phyloP scores from a whole-genome alignment of 2,797 vertebrate species.

The Cyclura pinguis region DNA sequence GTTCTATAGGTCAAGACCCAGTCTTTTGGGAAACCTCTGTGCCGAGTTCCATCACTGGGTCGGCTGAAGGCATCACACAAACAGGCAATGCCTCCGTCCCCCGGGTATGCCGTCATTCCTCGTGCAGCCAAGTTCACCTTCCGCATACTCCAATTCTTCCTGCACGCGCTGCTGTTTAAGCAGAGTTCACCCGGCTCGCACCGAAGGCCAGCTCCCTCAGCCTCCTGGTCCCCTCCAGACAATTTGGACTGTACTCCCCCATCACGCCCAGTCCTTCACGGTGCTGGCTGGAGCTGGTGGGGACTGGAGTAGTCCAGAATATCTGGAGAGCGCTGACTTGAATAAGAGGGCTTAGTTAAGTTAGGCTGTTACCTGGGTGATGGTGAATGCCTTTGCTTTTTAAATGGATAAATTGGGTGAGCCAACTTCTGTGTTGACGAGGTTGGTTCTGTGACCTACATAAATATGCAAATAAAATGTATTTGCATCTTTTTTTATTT shows the following conservation, averaged over 20 bases:
- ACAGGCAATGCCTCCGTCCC: too few species aligned
- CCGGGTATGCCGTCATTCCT: not conserved
- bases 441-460: not conserved
- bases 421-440: not conserved
- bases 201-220: not conserved
- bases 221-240: too few species aligned
- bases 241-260: not conserved
- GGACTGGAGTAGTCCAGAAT: not conserved
- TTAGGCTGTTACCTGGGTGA: too few species aligned
- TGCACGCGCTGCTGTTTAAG: not conserved
- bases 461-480: not conserved
- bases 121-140: too few species aligned
- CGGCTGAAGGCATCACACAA: not conserved
- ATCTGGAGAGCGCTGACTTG: not conserved
- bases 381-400: not conserved
- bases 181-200: not conserved
- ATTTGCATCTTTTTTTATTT: too few species aligned
- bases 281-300: not conserved
- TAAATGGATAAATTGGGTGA: not conserved
- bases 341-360: not conserved
- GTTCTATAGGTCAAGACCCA: not conserved
- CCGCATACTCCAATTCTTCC: not conserved
- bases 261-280: not conserved
- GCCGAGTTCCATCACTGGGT: not conserved
- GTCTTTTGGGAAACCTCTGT: not conserved